Conservation (phyloP, 1,140 invertebrate genomes). For the Microplitis mediator region DNA sequence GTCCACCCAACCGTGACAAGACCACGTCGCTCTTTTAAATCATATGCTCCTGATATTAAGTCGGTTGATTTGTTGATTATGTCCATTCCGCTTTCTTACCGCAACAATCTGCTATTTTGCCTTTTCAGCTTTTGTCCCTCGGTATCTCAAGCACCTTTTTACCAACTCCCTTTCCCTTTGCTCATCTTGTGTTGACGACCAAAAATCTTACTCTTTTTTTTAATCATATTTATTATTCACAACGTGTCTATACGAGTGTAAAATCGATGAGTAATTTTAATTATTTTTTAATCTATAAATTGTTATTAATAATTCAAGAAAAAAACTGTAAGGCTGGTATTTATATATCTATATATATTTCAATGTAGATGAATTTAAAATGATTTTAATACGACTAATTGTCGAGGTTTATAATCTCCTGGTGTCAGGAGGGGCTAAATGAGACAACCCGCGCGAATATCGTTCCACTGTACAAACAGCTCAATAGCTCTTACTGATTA, state of each 20-base stretch:
- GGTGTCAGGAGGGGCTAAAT: slow-evolving; percentile 58
- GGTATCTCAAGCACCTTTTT: slow-evolving; percentile 22
- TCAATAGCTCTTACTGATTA: slow-evolving; percentile 39
- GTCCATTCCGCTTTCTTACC: slow-evolving; percentile 58
- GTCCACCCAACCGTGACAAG: neutral
- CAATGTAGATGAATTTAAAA: too few species aligned
- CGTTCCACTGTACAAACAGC: slow-evolving; percentile 49
- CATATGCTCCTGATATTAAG: slow-evolving; percentile 43
- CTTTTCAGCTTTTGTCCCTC: slow-evolving; percentile 12
- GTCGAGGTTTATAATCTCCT: slow-evolving; percentile 40
- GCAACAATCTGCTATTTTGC: slow-evolving; percentile 25
- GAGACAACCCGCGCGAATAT: slow-evolving; percentile 61
- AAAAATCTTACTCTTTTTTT: too few species aligned
- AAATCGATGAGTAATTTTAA: too few species aligned
- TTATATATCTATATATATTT: too few species aligned
- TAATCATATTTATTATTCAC: too few species aligned
- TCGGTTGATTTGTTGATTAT: slow-evolving; percentile 64
- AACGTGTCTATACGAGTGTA: too few species aligned
- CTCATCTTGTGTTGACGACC: too few species aligned
- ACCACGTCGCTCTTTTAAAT: neutral
- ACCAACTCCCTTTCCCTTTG: neutral
- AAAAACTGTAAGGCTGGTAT: too few species aligned
- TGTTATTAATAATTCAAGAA: too few species aligned
- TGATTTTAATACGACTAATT: neutral
- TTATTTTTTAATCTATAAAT: too few species aligned